Base-by-base conservation (phyloP, 2,888 invertebrate species). In the Caradrina kadenii region DNA sequence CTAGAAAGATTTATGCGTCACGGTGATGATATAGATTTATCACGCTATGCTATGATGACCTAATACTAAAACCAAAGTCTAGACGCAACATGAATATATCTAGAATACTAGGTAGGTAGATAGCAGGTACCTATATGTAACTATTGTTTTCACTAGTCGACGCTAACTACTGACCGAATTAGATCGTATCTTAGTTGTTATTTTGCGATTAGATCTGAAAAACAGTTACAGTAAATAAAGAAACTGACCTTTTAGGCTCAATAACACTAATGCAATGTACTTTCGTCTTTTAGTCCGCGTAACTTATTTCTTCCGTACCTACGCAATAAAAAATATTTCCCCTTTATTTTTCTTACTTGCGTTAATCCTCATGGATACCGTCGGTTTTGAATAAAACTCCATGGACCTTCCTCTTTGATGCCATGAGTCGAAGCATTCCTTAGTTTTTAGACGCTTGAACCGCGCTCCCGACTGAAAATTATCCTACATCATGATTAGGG, bases 171-270 rank as follows among this genome's bases (percentile, higher is more conserved):
- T 64, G 54, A 52, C 63, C 63, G 48, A 56, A 26, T 35, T 64
- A 61, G 63, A 80, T 62, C 50, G 4, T 76, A 80, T 80, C 63
- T 31, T 7, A 4, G 22, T 10, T 73, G 1, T 67, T 52, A 35
- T 48, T 54, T 26, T 26, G 15, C 22, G 49, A 61, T 62, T 22
- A 42, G n/a, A 71, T 62, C 52, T 42, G 10, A 42, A 22, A 22
- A 7, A 31, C 8, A 22, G 39, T 54, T 49, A 22, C 52, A 48
- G 8, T 39, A 31, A 71, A 77, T 39, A 39, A 50, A 2, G 50
- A 22, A 6, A 54, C 17, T 2, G 15, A 21, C 53, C 0, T 35
- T 45, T 58, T 7, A 8, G n/a, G 5, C 42, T 17, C 42, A 26
- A 50, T 11, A 21, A 3, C 31, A 42, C 5, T 53, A 31, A 42